Evolutionary conservation across 2,113 vertebrate genomes (phyloP).

Genomic region (Myrmecobius fasciatus): DNA sequence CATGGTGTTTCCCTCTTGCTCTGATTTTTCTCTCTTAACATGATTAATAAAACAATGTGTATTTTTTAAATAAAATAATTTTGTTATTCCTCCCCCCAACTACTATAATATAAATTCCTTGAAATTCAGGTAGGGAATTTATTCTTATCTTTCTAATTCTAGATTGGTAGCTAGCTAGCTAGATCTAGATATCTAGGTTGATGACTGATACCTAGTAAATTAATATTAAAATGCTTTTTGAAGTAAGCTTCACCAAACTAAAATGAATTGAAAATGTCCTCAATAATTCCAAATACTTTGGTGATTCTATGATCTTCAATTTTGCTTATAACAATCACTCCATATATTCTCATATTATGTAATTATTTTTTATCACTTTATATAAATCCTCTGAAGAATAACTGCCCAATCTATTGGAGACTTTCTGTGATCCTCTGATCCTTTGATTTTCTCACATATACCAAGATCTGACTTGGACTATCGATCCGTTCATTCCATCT

Average conservation of each 20-base stretch:
- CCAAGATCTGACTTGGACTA: neutral
- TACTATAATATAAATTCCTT: neutral
- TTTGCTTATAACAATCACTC: neutral
- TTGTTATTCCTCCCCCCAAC: neutral
- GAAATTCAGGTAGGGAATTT: neutral
- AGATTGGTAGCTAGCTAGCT: too few relatives aligned
- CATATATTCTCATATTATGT: neutral
- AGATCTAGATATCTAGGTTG: too few relatives aligned
- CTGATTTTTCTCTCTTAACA: too few relatives aligned
- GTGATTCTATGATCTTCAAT: neutral
- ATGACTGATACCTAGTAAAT: neutral
- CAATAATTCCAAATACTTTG: neutral
- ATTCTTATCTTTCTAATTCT: neutral
- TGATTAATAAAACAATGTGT: too few relatives aligned
- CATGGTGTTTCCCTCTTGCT: too few relatives aligned
- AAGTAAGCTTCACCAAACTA: neutral
- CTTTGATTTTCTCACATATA: neutral
- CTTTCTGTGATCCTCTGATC: neutral
- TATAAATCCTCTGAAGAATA: neutral
- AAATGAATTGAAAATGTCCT: neutral
- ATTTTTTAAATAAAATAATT: neutral
- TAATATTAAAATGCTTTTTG: neutral
- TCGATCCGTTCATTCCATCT: neutral
- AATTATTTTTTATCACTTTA: neutral
- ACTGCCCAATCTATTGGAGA: neutral